Conservation (phyloP, 2,797 vertebrate genomes). For the Onychomys arenicola region DNA sequence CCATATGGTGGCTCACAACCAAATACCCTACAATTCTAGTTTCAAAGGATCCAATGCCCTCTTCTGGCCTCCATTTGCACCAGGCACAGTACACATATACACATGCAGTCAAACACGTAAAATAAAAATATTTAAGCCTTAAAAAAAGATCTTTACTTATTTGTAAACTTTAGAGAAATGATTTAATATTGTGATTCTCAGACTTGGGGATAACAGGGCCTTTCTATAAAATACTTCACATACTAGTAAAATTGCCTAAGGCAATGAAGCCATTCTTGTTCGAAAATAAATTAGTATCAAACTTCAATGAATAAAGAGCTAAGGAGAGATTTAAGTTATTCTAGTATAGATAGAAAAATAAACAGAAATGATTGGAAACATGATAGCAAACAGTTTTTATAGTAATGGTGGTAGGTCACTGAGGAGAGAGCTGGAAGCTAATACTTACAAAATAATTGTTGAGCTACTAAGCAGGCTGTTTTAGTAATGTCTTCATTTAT, state of each 20-base stretch:
- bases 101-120: not conserved
- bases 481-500: slow-evolving; percentile 68
- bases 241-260: slow-evolving; percentile 54
- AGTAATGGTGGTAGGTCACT: not conserved
- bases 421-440: not conserved
- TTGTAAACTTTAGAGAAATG: slow-evolving; percentile 48
- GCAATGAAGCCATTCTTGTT: slow-evolving; percentile 41
- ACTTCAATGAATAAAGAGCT: not conserved
- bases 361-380: slow-evolving; percentile 62
- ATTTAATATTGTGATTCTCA: slow-evolving; percentile 62
- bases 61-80: not conserved
- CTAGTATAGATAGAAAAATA: not conserved
- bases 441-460: slow-evolving; percentile 74
- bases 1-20: not conserved
- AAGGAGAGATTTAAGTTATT: not conserved
- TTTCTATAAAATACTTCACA: slow-evolving; percentile 35
- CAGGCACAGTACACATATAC: not conserved
- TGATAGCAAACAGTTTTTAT: slow-evolving; percentile 39
- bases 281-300: slow-evolving; percentile 63
- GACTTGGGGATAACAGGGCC: not conserved
- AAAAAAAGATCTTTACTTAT: slow-evolving; percentile 26
- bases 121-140: not conserved
- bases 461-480: slow-evolving; percentile 32
- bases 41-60: not conserved
- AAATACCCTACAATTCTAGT: not conserved